Evolutionary conservation across 2,797 vertebrate genomes (phyloP).

Genomic region (Margarornis squamiger): DNA sequence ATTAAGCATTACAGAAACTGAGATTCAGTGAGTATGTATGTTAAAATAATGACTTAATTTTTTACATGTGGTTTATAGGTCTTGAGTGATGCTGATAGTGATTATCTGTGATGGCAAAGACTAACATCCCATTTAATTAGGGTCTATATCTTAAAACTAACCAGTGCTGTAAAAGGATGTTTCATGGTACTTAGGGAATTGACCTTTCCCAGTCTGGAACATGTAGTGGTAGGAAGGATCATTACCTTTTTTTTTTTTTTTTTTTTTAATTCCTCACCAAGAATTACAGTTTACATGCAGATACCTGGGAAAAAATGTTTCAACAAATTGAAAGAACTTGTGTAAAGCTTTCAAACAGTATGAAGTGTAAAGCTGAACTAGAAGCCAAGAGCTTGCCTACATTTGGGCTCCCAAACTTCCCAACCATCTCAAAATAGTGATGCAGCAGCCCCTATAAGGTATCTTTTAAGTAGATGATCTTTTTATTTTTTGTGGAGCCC

Average conservation of each 20-base stretch:
- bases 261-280: neutral
- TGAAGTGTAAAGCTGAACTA: neutral
- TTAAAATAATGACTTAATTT: neutral
- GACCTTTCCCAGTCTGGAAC: neutral
- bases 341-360: neutral
- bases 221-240: neutral
- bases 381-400: neutral
- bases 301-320: neutral
- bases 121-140: neutral
- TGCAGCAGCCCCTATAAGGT: neutral
- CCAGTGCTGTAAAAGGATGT: neutral
- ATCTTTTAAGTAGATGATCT: neutral
- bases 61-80: neutral
- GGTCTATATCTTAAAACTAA: neutral
- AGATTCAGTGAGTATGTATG: neutral
- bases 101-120: neutral
- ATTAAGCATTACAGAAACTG: neutral
- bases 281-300: neutral
- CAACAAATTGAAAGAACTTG: neutral
- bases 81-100: neutral
- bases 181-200: neutral
- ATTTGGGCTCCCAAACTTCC: neutral
- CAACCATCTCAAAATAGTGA: neutral
- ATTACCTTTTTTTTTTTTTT: neutral
- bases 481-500: neutral